These are phyloP conservation scores for Lichenostomus cassidix DNA, from an alignment of 2,113 vertebrate species.

Conservation along the genomic window DNA sequence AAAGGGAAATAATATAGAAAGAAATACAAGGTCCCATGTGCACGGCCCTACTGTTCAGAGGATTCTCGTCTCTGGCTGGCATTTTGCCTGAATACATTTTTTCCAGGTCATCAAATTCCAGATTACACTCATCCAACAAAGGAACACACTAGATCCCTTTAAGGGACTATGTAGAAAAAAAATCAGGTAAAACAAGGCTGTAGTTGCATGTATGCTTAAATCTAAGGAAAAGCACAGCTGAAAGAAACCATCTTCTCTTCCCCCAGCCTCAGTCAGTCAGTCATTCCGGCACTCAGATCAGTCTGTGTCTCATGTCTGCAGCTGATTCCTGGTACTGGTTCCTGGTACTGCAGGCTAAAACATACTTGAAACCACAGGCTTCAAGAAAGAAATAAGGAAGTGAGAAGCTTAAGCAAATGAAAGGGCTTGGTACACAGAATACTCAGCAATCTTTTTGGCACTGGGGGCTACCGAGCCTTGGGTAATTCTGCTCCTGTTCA, in stretches of 20 bases:
- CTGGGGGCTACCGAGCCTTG: not conserved
- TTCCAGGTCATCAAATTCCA: conserved; percentile 52
- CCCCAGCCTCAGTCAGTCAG: not conserved
- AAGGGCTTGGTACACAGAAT: not conserved
- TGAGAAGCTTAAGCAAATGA: not conserved
- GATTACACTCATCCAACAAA: not conserved
- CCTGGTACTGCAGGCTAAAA: not conserved
- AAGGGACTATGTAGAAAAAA: not conserved
- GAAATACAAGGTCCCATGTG: conserved; percentile 1
- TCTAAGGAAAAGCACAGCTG: not conserved
- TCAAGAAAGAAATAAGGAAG: not conserved
- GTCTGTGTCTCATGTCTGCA: not conserved
- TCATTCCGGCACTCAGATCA: not conserved
- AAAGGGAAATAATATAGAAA: not conserved
- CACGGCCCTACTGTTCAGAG: not conserved
- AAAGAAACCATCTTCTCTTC: not conserved
- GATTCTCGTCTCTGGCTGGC: conserved; percentile 25
- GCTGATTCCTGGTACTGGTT: not conserved
- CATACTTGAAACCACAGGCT: not conserved
- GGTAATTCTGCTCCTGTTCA: not conserved
- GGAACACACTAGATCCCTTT: not conserved
- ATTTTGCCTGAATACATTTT: conserved; percentile 40
- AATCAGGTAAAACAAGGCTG: not conserved
- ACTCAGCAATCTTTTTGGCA: not conserved
- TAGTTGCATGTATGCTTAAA: not conserved